These are phyloP conservation scores for Pammene aurita DNA, from an alignment of 2,888 invertebrate species.

Conservation along the genomic window DNA sequence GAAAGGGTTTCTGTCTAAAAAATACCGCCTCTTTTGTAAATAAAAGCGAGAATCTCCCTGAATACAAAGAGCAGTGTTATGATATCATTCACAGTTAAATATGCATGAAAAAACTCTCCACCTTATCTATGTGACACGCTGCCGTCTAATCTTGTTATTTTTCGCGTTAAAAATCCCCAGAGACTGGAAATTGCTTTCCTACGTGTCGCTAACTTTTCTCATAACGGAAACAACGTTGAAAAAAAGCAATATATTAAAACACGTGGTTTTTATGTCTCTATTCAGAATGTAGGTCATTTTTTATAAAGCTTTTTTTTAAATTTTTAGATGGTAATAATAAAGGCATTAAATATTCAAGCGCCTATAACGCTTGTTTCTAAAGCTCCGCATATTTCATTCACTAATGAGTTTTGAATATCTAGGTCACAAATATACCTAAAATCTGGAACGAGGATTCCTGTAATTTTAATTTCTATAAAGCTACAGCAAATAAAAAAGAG, in stretches of 20 bases:
- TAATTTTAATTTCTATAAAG: slow-evolving; percentile 10
- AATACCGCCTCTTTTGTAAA: not conserved
- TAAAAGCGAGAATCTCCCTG: not conserved
- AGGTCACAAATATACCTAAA: slow-evolving; percentile 17
- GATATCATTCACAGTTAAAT: not conserved
- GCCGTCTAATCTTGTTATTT: slow-evolving; percentile 26
- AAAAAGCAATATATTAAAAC: slow-evolving; percentile 29
- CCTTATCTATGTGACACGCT: slow-evolving; percentile 14
- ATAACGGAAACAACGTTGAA: slow-evolving; percentile 23
- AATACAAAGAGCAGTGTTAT: not conserved
- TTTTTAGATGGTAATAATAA: slow-evolving; percentile 13
- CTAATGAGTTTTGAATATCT: slow-evolving; percentile 20
- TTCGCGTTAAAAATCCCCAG: slow-evolving; percentile 24
- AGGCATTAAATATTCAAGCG: slow-evolving; percentile 15
- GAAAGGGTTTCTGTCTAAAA: too few relatives aligned
- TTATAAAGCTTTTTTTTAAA: slow-evolving; percentile 9
- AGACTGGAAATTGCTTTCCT: slow-evolving; percentile 14
- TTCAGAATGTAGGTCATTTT: slow-evolving; percentile 25
- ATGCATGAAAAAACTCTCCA: slow-evolving; percentile 1
- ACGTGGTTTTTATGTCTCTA: slow-evolving; percentile 31
- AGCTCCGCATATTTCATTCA: slow-evolving; percentile 8
- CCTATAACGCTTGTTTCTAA: slow-evolving; percentile 14
- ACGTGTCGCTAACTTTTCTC: slow-evolving; percentile 34
- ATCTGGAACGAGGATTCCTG: slow-evolving; percentile 24
- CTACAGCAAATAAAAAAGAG: slow-evolving; percentile 31